Evolutionary conservation across 2,888 invertebrate species (phyloP).

Genomic region (Drosophila peninsularis): DNA sequence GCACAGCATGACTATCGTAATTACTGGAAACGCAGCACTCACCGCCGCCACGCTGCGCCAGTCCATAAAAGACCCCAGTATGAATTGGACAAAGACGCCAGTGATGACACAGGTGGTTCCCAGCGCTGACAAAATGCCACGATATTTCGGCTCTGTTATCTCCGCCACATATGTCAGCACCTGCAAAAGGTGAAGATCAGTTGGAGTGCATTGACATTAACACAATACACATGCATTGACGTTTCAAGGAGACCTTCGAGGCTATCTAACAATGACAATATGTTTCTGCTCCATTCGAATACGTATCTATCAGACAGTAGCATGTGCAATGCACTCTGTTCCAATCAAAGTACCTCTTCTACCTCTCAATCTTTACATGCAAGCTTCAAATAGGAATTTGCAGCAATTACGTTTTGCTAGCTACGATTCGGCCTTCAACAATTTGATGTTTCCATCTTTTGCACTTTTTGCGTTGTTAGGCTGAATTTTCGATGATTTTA

Average conservation of each 20-base stretch:
- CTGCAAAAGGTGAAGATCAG: constrained; percentile 82
- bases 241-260: constrained; percentile 23
- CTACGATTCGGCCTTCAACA: not conserved
- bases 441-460: not conserved
- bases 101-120: constrained; percentile 91
- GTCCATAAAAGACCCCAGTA: constrained; percentile 89
- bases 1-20: constrained; percentile 88
- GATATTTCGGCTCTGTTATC: constrained; percentile 91
- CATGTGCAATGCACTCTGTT: not conserved
- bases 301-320: not conserved
- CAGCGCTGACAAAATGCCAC: constrained; percentile 89
- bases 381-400: not conserved
- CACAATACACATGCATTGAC: constrained; percentile 7
- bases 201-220: constrained; percentile 13
- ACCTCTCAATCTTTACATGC: not conserved
- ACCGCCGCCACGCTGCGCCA: constrained; percentile 90
- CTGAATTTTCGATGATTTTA: not conserved
- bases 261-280: constrained; percentile 20
- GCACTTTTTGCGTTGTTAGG: not conserved
- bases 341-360: not conserved
- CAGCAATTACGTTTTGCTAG: not conserved
- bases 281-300: not conserved
- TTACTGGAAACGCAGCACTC: constrained; percentile 88
- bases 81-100: constrained; percentile 91
- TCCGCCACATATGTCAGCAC: constrained; percentile 93